Conservation (phyloP, 1,140 invertebrate species). For the Drosophila lowei region DNA sequence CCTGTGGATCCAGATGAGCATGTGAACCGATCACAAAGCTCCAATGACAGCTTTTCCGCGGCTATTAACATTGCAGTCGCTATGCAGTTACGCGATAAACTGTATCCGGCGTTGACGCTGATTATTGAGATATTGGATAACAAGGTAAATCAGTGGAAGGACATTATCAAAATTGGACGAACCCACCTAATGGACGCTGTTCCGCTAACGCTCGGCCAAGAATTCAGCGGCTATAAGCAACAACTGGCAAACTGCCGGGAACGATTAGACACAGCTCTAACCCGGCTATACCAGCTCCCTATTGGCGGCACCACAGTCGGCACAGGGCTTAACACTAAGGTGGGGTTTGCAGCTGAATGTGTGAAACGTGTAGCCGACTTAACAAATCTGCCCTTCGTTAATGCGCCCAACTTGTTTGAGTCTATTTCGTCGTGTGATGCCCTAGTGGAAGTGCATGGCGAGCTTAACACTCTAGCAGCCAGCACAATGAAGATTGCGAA, state of each 20-base stretch:
- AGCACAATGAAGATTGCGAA: slow-evolving; percentile 99
- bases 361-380: slow-evolving; percentile 90
- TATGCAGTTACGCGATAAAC: slow-evolving; percentile 91
- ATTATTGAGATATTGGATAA: slow-evolving; percentile 88
- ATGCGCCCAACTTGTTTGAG: slow-evolving; percentile 99
- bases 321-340: slow-evolving; percentile 93
- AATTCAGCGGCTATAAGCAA: slow-evolving; percentile 96
- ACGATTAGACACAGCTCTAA: slow-evolving; percentile 91
- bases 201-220: slow-evolving; percentile 98
- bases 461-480: slow-evolving; percentile 95
- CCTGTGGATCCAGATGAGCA: slow-evolving; percentile 99
- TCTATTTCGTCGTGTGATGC: slow-evolving; percentile 96
- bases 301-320: slow-evolving; percentile 98
- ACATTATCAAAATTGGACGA: slow-evolving; percentile 97
- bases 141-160: slow-evolving; percentile 92
- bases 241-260: slow-evolving; percentile 94
- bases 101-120: slow-evolving; percentile 91
- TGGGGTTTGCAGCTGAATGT: slow-evolving; percentile 93
- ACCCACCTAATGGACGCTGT: slow-evolving; percentile 96
- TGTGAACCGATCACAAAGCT: slow-evolving; percentile 99
- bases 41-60: slow-evolving; percentile 99
- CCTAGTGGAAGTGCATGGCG: slow-evolving; percentile 97
- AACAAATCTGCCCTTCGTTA: slow-evolving; percentile 92
- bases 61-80: slow-evolving; percentile 99
- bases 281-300: slow-evolving; percentile 93